Percentiles rank a stretch among this genome's conserved stretches.
Conservation (phyloP, 2,888 invertebrate species). For the Branchipolynoe longqiensis region DNA sequence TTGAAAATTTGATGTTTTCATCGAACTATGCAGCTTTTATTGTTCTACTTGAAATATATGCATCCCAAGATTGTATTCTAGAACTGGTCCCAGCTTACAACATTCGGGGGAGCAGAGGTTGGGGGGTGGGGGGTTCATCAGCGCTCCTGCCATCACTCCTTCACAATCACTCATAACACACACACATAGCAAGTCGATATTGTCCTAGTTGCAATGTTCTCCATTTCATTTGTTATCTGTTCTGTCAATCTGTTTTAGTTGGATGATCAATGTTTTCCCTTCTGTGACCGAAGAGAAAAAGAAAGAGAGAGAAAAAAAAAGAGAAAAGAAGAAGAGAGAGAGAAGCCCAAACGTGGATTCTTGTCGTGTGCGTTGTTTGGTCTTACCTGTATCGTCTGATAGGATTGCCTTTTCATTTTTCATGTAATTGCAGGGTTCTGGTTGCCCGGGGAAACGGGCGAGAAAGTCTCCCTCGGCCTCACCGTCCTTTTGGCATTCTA, state of each 20-base stretch:
- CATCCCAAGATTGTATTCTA: no score
- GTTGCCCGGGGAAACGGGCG: conserved; percentile 84
- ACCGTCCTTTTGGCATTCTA: conserved; percentile 85
- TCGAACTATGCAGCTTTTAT: no score
- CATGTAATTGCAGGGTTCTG: conserved; percentile 79
- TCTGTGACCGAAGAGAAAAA: conserved; percentile 1
- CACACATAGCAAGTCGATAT: conserved; percentile 32
- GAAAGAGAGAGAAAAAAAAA: no score
- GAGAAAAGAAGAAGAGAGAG: no score
- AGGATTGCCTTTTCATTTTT: conserved; percentile 25
- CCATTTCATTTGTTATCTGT: conserved; percentile 8
- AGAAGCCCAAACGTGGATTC: no score
- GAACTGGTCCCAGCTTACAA: no score
- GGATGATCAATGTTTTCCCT: conserved; percentile 16
- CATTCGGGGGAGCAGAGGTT: no score
- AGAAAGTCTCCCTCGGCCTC: conserved; percentile 84
- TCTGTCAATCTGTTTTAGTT: conserved; percentile 10
- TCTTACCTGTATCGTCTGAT: conserved; percentile 12
- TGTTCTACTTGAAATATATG: no score
- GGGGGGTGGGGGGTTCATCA: no score
- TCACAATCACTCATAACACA: no score
- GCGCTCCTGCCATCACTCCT: no score
- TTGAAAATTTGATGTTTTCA: no score
- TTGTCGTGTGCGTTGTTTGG: not conserved
- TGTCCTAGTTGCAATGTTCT: conserved; percentile 5